A percentile compares a stretch with the other conserved stretches of the same genome.
Evolutionary conservation across 2,888 invertebrate species (phyloP).

Genomic region (Conus canariensis): DNA sequence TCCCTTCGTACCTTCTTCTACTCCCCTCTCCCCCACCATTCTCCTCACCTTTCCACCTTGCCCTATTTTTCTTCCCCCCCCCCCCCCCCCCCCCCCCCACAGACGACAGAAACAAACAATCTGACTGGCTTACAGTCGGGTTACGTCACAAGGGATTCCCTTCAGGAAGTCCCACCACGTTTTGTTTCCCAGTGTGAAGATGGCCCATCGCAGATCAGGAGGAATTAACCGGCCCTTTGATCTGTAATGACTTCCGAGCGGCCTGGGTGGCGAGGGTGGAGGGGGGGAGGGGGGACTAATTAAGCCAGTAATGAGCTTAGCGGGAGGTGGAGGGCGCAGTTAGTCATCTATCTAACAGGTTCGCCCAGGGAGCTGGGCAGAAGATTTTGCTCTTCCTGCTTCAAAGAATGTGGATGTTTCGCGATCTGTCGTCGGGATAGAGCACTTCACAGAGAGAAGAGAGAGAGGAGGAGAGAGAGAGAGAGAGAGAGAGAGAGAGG

Average conservation of each 20-base stretch:
- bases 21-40: too few species aligned
- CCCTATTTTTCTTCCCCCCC: too few species aligned
- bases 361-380: background rate
- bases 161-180: background rate
- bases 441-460: too few species aligned
- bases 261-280: background rate
- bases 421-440: constrained; percentile 2
- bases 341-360: constrained; percentile 10
- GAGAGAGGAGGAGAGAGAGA: too few species aligned
- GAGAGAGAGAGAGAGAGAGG: too few species aligned
- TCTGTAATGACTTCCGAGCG: constrained; percentile 28
- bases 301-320: constrained; percentile 15
- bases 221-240: constrained; percentile 24
- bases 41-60: too few species aligned
- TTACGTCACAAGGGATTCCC: background rate
- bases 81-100: background rate
- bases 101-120: constrained; percentile 24
- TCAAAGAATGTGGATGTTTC: background rate
- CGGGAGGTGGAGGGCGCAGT: background rate
- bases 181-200: constrained; percentile 21
- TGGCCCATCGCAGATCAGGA: background rate
- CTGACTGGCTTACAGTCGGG: background rate
- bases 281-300: background rate
- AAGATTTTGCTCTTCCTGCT: constrained; percentile 4
- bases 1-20: too few species aligned